These are phyloP conservation scores for Scrobipalpa costella DNA, from an alignment of 2,888 invertebrate species.

Conservation along the genomic window DNA sequence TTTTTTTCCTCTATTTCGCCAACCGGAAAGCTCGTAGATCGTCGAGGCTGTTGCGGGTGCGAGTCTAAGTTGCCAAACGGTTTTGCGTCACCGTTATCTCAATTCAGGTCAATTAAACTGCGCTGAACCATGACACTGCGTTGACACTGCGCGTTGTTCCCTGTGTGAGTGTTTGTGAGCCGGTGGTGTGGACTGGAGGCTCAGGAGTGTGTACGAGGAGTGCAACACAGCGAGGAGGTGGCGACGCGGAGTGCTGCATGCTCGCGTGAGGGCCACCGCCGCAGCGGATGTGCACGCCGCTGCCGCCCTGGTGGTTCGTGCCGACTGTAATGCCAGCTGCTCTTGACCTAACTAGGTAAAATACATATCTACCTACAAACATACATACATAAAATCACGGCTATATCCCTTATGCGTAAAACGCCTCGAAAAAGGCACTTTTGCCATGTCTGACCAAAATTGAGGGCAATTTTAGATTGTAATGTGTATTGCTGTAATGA, in stretches of 20 bases:
- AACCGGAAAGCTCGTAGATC: slow-evolving; percentile 53
- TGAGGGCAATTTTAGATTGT: too few relatives aligned
- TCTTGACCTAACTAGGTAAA: slow-evolving; percentile 78
- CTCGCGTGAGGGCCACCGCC: slow-evolving; percentile 50
- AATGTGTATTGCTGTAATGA: too few relatives aligned
- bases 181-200: slow-evolving; percentile 41
- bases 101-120: slow-evolving; percentile 64
- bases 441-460: too few relatives aligned
- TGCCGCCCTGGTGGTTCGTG: slow-evolving; percentile 70
- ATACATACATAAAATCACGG: background rate
- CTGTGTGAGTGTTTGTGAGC: slow-evolving; percentile 66
- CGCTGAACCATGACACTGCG: slow-evolving; percentile 70
- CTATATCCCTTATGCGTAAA: too few relatives aligned
- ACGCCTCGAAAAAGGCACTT: too few relatives aligned
- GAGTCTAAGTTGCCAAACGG: slow-evolving; percentile 58
- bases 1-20: slow-evolving; percentile 54
- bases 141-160: slow-evolving; percentile 63
- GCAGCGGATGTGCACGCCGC: slow-evolving; percentile 79
- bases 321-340: slow-evolving; percentile 80
- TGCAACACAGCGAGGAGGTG: slow-evolving; percentile 44
- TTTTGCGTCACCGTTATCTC: slow-evolving; percentile 64
- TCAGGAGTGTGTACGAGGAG: slow-evolving; percentile 29
- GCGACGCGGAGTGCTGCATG: slow-evolving; percentile 49
- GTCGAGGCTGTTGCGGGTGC: slow-evolving; percentile 49
- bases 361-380: background rate